Evolutionary conservation across 2,113 vertebrate genomes (phyloP).

Genomic region (Takifugu bimaculatus): DNA sequence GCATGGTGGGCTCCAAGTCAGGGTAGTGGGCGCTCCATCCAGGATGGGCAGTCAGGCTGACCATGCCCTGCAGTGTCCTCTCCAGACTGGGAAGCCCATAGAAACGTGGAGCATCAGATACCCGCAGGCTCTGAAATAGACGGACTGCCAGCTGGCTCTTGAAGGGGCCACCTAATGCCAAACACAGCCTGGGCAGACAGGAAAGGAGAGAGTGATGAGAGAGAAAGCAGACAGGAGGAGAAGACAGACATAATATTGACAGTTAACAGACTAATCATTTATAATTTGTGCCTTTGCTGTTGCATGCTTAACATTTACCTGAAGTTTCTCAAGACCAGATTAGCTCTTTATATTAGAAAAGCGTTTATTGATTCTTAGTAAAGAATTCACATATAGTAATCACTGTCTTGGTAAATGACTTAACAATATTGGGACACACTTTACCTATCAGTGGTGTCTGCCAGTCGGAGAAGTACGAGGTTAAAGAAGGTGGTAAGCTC

Average conservation of each 20-base stretch:
- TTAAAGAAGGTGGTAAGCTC: constrained; percentile 83
- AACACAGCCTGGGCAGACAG: constrained; percentile 75
- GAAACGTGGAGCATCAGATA: constrained; percentile 89
- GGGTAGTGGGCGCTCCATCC: constrained; percentile 85
- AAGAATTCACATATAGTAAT: not conserved
- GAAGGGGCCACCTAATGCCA: constrained; percentile 79
- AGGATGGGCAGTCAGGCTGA: constrained; percentile 82
- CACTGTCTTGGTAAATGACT: not conserved
- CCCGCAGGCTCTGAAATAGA: constrained; percentile 84
- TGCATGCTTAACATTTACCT: too few relatives aligned
- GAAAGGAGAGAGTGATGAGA: constrained; percentile 19
- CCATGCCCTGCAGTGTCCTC: constrained; percentile 86
- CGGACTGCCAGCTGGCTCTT: constrained; percentile 84
- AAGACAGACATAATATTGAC: not conserved
- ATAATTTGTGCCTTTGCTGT: too few relatives aligned
- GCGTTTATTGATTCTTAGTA: too few relatives aligned
- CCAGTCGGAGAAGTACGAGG: constrained; percentile 74
- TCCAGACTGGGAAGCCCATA: constrained; percentile 93
- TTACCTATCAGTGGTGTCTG: constrained; percentile 84
- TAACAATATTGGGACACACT: not conserved
- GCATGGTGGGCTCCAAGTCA: constrained; percentile 69
- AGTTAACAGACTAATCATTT: too few relatives aligned
- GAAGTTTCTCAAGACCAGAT: too few relatives aligned
- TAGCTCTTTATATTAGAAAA: too few relatives aligned
- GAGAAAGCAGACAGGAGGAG: constrained; percentile 1